Evolutionary conservation across 2,113 vertebrate species (phyloP).

Genomic region (Axis porcinus): DNA sequence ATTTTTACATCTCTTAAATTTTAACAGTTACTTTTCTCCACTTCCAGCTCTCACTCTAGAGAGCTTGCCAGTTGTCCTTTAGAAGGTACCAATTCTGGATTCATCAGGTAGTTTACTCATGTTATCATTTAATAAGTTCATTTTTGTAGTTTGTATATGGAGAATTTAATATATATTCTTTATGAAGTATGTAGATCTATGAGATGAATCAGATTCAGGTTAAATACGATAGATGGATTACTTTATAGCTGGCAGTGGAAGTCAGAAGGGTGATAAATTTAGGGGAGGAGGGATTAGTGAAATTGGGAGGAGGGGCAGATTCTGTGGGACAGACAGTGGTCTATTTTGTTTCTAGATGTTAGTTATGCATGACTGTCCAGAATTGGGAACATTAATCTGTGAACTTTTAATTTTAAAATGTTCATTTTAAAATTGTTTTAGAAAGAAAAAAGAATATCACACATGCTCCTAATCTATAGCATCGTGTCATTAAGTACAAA

Average conservation of each 20-base stretch:
- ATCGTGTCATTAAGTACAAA: fast-evolving
- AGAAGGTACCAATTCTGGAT: not conserved
- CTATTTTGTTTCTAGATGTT: not conserved
- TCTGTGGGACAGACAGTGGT: not conserved
- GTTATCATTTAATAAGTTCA: not conserved
- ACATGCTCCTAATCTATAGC: not conserved
- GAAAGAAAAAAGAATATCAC: not conserved
- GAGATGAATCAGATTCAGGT: not conserved
- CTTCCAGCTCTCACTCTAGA: not conserved
- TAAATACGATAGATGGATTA: not conserved
- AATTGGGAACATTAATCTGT: not conserved
- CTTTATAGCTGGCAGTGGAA: not conserved
- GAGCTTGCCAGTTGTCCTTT: not conserved
- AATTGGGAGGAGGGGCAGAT: not conserved
- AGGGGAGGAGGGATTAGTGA: not conserved
- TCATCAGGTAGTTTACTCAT: not conserved
- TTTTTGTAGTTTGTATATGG: not conserved
- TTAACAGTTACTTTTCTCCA: not conserved
- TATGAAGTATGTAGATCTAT: not conserved
- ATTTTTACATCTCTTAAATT: not conserved
- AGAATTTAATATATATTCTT: not conserved
- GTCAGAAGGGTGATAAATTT: not conserved
- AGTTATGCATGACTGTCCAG: not conserved
- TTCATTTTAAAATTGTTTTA: not conserved
- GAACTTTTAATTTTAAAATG: not conserved